Conservation (phyloP, 2,113 vertebrate species). For the Zosterops japonicus region DNA sequence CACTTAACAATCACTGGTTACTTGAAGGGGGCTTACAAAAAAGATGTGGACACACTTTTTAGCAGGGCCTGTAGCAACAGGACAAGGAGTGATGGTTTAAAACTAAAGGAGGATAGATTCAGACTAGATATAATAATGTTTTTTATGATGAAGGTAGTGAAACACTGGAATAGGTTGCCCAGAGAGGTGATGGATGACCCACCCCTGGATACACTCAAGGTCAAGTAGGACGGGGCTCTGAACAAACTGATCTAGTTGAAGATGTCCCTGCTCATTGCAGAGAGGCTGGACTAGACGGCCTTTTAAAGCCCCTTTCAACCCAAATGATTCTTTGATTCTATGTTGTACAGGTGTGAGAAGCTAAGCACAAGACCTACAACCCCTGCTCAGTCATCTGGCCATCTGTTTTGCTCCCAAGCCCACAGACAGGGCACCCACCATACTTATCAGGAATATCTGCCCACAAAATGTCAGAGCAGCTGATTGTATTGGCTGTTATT, state of each 20-base stretch:
- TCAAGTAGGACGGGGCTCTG: neutral
- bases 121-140: neutral
- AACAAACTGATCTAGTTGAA: neutral
- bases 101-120: neutral
- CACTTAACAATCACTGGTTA: neutral
- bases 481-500: neutral
- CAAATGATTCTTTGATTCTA: neutral
- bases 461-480: neutral
- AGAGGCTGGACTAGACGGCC: neutral
- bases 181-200: neutral
- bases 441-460: neutral
- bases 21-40: neutral
- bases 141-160: neutral
- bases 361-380: neutral
- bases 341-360: neutral
- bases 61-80: neutral
- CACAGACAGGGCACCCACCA: neutral
- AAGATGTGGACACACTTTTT: neutral
- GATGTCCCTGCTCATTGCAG: neutral
- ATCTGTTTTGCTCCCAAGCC: neutral
- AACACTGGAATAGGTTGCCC: neutral
- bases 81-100: neutral
- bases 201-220: neutral
- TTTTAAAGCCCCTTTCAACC: neutral
- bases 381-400: neutral